These are phyloP conservation scores for Copidosoma floridanum DNA, from an alignment of 1,140 invertebrate species.

Conservation along the genomic window DNA sequence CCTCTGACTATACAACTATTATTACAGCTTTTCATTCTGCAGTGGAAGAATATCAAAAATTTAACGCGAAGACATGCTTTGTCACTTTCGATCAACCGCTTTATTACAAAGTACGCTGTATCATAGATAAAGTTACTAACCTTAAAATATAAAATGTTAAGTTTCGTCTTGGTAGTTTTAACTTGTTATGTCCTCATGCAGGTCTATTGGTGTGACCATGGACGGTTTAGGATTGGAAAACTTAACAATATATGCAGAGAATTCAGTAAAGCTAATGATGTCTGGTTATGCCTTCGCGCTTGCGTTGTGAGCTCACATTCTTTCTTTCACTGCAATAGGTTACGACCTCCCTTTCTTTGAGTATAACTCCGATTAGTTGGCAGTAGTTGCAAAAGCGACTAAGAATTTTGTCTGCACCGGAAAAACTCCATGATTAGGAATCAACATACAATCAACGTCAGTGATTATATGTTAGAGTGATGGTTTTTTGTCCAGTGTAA, in stretches of 20 bases:
- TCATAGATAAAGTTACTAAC: slow-evolving; percentile 17
- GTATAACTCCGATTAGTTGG: too few species aligned
- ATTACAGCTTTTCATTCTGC: slow-evolving; percentile 24
- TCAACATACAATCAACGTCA: too few species aligned
- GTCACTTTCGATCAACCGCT: slow-evolving; percentile 43
- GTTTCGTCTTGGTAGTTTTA: slow-evolving; percentile 37
- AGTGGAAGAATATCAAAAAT: slow-evolving; percentile 14
- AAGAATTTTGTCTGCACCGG: too few species aligned
- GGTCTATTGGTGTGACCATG: slow-evolving; percentile 49
- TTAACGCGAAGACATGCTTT: slow-evolving; percentile 33
- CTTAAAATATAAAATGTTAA: slow-evolving; percentile 24
- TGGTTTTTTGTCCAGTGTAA: too few species aligned
- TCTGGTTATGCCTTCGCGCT: too few species aligned
- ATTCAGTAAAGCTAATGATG: too few species aligned
- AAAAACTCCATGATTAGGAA: too few species aligned
- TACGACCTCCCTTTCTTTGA: too few species aligned
- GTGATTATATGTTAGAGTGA: too few species aligned
- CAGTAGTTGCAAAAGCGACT: too few species aligned
- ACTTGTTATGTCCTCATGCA: slow-evolving; percentile 49
- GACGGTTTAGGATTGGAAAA: slow-evolving; percentile 47
- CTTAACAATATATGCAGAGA: slow-evolving; percentile 41
- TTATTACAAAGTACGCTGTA: slow-evolving; percentile 31
- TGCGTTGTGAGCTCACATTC: too few species aligned
- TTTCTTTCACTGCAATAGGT: too few species aligned
- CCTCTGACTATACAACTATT: slow-evolving; percentile 27